These are phyloP conservation scores for Sebastes fasciatus DNA, from an alignment of 2,113 vertebrate species.

Conservation along the genomic window DNA sequence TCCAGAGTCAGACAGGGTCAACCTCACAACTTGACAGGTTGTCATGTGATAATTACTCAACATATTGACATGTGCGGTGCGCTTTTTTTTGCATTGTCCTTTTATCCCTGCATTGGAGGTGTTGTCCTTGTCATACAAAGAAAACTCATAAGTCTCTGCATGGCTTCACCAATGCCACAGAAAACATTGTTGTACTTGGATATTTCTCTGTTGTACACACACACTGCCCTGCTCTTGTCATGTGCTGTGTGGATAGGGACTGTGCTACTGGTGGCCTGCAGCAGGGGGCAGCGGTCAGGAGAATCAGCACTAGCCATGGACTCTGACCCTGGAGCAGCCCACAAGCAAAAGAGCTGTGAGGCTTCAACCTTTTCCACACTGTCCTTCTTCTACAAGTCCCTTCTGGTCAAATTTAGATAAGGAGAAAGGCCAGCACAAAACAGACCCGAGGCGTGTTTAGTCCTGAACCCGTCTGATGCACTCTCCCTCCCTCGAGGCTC, in stretches of 20 bases:
- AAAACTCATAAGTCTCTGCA: not conserved
- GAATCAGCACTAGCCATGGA: constrained; percentile 51
- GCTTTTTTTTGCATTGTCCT: not conserved
- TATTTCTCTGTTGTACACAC: not conserved
- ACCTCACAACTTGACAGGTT: not conserved
- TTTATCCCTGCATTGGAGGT: not conserved
- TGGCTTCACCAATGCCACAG: not conserved
- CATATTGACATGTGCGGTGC: not conserved
- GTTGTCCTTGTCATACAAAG: not conserved
- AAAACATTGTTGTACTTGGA: constrained; percentile 1
- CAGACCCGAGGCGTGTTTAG: constrained; percentile 34
- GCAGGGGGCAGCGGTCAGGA: constrained; percentile 75
- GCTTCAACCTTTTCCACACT: constrained; percentile 48
- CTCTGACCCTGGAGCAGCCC: constrained; percentile 63
- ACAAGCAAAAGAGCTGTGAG: constrained; percentile 49
- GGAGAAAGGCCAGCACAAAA: constrained; percentile 38
- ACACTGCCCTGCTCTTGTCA: constrained; percentile 9
- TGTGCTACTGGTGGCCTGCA: constrained; percentile 67
- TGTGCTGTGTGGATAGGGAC: constrained; percentile 6
- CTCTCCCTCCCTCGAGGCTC: constrained; percentile 27
- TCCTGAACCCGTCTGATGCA: constrained; percentile 31
- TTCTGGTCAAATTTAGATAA: constrained; percentile 45
- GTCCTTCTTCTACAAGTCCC: constrained; percentile 27
- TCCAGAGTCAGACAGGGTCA: not conserved
- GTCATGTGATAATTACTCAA: constrained; percentile 8